Evolutionary conservation across 2,797 vertebrate genomes (phyloP).

Genomic region (Fratercula arctica): DNA sequence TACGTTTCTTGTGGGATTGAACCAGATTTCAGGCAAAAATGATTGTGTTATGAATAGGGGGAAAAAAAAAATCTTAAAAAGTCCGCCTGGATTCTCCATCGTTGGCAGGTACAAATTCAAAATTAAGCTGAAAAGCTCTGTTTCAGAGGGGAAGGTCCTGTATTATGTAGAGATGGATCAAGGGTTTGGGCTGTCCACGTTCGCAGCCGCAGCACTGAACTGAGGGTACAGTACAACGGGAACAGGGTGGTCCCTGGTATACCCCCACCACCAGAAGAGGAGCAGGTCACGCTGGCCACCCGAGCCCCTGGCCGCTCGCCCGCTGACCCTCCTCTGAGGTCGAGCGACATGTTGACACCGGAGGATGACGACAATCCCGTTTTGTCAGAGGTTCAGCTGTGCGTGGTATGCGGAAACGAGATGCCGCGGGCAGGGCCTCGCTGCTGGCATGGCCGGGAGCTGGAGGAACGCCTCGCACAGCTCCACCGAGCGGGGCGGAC

Average conservation of each 20-base stretch:
- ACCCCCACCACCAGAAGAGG: accelerated
- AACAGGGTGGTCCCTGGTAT: accelerated
- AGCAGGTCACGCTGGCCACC: accelerated
- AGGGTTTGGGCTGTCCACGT: accelerated
- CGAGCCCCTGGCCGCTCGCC: background rate
- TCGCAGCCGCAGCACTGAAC: accelerated
- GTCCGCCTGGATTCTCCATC: background rate
- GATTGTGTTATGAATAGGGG: accelerated
- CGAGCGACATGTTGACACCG: background rate
- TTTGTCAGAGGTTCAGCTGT: background rate
- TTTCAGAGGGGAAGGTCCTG: background rate
- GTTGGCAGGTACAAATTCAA: background rate
- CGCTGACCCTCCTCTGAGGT: background rate
- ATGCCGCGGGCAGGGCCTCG: accelerated
- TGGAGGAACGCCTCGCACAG: accelerated
- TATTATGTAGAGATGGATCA: accelerated
- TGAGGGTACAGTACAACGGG: accelerated
- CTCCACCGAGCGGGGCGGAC: accelerated
- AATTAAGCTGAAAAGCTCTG: accelerated
- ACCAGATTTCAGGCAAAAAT: background rate
- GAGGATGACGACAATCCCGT: background rate
- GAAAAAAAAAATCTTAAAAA: accelerated
- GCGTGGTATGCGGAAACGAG: accelerated
- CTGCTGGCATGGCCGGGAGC: background rate
- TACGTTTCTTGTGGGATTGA: background rate